Evolutionary conservation across 2,888 invertebrate genomes (phyloP).

Genomic region (Plagodis pulveraria): DNA sequence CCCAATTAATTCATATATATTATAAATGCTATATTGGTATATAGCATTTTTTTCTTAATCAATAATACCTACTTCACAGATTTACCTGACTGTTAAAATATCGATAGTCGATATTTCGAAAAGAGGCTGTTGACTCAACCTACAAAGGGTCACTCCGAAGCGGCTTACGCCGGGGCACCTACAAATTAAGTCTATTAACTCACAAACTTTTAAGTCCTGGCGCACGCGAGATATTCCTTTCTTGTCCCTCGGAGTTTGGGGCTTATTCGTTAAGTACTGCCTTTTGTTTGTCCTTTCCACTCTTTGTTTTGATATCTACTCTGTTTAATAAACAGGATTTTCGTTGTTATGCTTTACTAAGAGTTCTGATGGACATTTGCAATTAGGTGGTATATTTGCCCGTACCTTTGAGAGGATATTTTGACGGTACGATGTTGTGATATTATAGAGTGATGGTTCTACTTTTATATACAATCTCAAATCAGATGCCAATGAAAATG

Average conservation of each 20-base stretch:
- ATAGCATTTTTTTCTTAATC: too few species aligned
- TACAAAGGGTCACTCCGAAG: slow-evolving; percentile 72
- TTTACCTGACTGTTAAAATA: slow-evolving; percentile 18
- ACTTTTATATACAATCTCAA: too few species aligned
- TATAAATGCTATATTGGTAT: too few species aligned
- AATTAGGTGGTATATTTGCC: slow-evolving; percentile 21
- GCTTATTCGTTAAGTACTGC: slow-evolving; percentile 81
- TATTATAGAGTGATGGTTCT: too few species aligned
- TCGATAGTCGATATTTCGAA: slow-evolving; percentile 57
- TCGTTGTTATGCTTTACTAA: slow-evolving; percentile 46
- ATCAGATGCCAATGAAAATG: too few species aligned
- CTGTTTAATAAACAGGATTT: slow-evolving; percentile 62
- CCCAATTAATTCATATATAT: too few species aligned
- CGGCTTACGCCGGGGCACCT: slow-evolving; percentile 75
- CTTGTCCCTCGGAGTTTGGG: slow-evolving; percentile 75
- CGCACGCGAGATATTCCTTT: slow-evolving; percentile 79
- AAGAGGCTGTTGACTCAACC: slow-evolving; percentile 43
- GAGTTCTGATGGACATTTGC: slow-evolving; percentile 42
- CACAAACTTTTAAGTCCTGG: slow-evolving; percentile 81
- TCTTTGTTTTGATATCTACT: slow-evolving; percentile 71
- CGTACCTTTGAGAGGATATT: slow-evolving; percentile 4
- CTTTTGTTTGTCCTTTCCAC: slow-evolving; percentile 69
- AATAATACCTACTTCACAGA: too few species aligned
- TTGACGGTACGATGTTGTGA: slow-evolving; percentile 1
- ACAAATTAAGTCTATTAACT: slow-evolving; percentile 84